Evolutionary conservation across 2,888 invertebrate species (phyloP).

Genomic region (Dinocampus coccinellae): DNA sequence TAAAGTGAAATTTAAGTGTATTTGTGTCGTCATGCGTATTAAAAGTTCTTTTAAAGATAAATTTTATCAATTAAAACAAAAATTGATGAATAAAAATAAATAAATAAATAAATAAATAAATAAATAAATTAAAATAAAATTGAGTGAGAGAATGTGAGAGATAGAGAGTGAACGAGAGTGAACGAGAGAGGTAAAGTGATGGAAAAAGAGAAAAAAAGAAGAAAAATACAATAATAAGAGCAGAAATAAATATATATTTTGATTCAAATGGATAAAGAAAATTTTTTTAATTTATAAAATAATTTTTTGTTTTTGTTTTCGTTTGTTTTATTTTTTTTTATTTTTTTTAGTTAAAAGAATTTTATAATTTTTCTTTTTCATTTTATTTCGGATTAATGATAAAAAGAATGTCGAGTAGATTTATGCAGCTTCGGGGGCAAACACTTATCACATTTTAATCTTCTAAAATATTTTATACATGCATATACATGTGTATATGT

Average conservation of each 20-base stretch:
- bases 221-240: too few species aligned
- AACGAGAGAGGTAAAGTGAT: too few species aligned
- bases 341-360: too few species aligned
- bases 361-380: too few species aligned
- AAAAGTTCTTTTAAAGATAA: neutral
- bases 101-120: too few species aligned
- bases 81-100: neutral
- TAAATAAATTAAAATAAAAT: too few species aligned
- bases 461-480: slow-evolving; percentile 23
- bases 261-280: neutral
- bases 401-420: neutral
- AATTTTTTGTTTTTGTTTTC: too few species aligned
- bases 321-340: too few species aligned
- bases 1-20: slow-evolving; percentile 21
- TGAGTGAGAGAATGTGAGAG: too few species aligned
- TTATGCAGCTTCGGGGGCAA: slow-evolving; percentile 16
- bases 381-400: neutral
- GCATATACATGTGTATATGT: slow-evolving; percentile 29
- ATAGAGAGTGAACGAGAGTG: too few species aligned
- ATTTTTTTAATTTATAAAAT: neutral
- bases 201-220: neutral
- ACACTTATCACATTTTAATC: slow-evolving; percentile 9
- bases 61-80: neutral
- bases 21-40: neutral
- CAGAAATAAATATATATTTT: too few species aligned